These are phyloP conservation scores for Philhelius pedissequus DNA, from an alignment of 2,888 invertebrate genomes.

Conservation along the genomic window DNA sequence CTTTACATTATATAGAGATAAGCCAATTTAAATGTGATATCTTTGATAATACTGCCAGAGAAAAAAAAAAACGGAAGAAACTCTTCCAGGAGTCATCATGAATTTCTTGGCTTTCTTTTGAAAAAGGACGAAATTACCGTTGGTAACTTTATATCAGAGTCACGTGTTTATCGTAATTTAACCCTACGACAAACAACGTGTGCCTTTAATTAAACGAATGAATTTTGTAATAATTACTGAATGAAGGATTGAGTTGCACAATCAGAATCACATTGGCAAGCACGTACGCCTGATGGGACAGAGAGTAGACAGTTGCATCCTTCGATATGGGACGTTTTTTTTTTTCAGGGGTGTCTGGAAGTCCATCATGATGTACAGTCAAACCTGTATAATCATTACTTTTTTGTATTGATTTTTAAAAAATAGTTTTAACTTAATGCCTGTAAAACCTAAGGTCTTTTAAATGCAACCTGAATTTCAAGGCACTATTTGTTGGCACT, in stretches of 20 bases:
- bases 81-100: constrained; percentile 2
- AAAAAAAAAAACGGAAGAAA: not conserved
- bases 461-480: too few species aligned
- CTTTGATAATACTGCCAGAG: not conserved
- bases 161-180: constrained; percentile 56
- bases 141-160: constrained; percentile 42
- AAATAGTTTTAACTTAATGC: too few species aligned
- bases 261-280: constrained; percentile 21
- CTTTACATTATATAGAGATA: not conserved
- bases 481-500: too few species aligned
- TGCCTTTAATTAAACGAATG: constrained; percentile 56
- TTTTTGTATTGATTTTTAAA: too few species aligned
- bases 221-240: constrained; percentile 52
- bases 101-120: not conserved
- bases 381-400: too few species aligned
- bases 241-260: constrained; percentile 19
- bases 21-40: constrained; percentile 11
- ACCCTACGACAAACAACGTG: constrained; percentile 46
- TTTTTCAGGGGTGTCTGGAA: not conserved
- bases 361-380: not conserved
- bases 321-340: not conserved
- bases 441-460: too few species aligned
- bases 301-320: not conserved
- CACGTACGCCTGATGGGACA: constrained; percentile 2
- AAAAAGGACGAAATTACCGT: constrained; percentile 12